Base-by-base conservation (phyloP, 2,888 invertebrate species). In the Troides oblongomaculatus region DNA sequence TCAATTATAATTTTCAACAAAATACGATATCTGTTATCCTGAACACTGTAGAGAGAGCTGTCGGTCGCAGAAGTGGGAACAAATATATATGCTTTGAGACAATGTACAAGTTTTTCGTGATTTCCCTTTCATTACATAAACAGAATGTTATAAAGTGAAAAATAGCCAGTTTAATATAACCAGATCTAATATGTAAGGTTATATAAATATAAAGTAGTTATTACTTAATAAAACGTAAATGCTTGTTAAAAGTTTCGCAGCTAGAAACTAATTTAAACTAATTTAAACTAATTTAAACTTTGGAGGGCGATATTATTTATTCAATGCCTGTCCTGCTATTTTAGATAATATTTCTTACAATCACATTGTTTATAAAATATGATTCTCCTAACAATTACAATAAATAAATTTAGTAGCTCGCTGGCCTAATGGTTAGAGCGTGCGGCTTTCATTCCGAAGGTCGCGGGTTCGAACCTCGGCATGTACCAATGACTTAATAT, bases 281-380 rank as follows among this genome's bases (percentile, higher is more conserved):
- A n/a, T n/a, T n/a, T n/a, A 69, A 69, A 69, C 69, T 64, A 64
- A 69, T 69, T 68, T 68, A 58, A 64, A 69, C 69, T 69, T 69
- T 69, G 60, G 60, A 64, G 69, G 62, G 30, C 62, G 50, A 50
- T 57, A 64, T 69, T 61, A 69, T 61, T 69, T 69, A 69, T 64
- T 69, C 69, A 69, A 61, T 56, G 43, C 56, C 61, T 10, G 61
- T 64, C 61, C 64, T 39, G 61, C 43, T 64, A 61, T 43, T 64
- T 69, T 56, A 61, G 64, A 64, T 61, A 53, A 64, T 46, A 64
- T 64, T 60, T 67, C 56, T 68, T 59, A 21, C 46, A 36, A 36
- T 17, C 66, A 60, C n/a, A 43, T 43, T 21, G 21, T 43, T 39
- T 5, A 30, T 14, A 39, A 17, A 57, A 17, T 25, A 62, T 56